Base-by-base conservation (phyloP, 2,113 vertebrate genomes). In the Bufo bufo region DNA sequence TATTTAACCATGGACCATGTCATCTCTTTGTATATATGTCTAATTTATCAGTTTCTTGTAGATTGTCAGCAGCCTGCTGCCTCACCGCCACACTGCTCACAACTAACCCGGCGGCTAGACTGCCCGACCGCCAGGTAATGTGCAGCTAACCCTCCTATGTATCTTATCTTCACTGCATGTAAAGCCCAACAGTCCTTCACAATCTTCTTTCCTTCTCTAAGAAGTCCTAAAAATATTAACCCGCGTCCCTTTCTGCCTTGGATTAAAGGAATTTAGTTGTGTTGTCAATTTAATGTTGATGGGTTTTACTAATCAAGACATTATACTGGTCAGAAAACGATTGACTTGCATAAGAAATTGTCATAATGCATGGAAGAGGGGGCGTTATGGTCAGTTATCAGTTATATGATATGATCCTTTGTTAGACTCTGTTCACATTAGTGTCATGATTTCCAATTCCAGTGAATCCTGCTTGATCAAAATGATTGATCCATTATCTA, bases 31-130 rank as follows among this genome's bases (percentile, higher is more conserved):
- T 99, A 96, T 96, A 98, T 97, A 93, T 98, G 96, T 98, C 98
- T 99, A 99, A 99, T 98, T 96, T 97, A 96, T 98, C 97, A 99
- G 98, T 99, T 95, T 99, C 96, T 99, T 94, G 94, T 98, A 99
- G 98, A 99, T 99, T 97, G 97, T 99, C 97, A 98, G 97, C 97
- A 99, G 98, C 95, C 97, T 99, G 95, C 97, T 99, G 96, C 96
- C 96, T 96, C 97, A 98, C 93, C 97, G 96, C 92, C 97, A 96
- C 95, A 96, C 94, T 95, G 96, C 97, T 95, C 97, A 97, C 97
- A 97, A 97, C 94, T 99, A 96, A 96, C 96, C 95, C 94, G 92
- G 94, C 96, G 95, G 93, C 96, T 94, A 96, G 94, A 95, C 93
- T 95, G 95, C 92, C 93, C 94, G 86, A 94, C 92, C 91, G 95